Base-by-base conservation (phyloP, 2,888 invertebrate genomes). In the Eristalis tenax region DNA sequence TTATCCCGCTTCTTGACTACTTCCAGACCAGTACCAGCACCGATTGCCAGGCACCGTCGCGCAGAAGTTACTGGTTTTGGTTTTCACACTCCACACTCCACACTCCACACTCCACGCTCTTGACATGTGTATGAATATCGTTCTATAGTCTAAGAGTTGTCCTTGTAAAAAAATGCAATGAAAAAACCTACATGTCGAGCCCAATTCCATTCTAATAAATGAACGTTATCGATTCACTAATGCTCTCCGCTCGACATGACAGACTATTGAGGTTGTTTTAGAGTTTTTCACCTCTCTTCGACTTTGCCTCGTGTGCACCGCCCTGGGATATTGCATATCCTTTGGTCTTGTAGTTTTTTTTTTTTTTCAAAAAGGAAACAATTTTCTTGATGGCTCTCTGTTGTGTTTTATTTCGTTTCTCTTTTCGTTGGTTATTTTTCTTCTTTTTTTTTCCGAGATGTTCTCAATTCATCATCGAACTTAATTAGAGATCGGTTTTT, bases 211-310 rank as follows among this genome's bases (percentile, higher is more conserved):
- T 85, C 71, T 76, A 66, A 63, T 73, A 83, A 73, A 70, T 79
- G 69, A 65, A 83, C 73, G 83, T 74, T 79, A 75, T 83, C 74
- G 83, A 78, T 75, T 79, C 78, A 65, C 70, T 70, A 70, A 75
- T 79, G 63, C 50, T 68, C 38, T 66, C 61, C 22, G 1, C 56
- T 69, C 43, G 63, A 73, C 76, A 73, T 77, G 73, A 85, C 64
- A 77, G 76, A 38, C 71, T 69, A 81, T 85, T 68, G 81, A 85
- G 76, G 85, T 85, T 73, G 63, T 73, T 85, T 80, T 77, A 76
- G 76, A 64, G 59, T 26, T 73, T 77, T 77, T 81, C 61, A 68
- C 68, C 73, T 81, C 69, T 43, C 75, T 61, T 61, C 59, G 18
- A 23, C 23, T 15, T 32, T 28, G 63, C 35, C 32, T 32, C 38